Base-by-base conservation (phyloP, 2,888 invertebrate species). In the Eupithecia vulgata region DNA sequence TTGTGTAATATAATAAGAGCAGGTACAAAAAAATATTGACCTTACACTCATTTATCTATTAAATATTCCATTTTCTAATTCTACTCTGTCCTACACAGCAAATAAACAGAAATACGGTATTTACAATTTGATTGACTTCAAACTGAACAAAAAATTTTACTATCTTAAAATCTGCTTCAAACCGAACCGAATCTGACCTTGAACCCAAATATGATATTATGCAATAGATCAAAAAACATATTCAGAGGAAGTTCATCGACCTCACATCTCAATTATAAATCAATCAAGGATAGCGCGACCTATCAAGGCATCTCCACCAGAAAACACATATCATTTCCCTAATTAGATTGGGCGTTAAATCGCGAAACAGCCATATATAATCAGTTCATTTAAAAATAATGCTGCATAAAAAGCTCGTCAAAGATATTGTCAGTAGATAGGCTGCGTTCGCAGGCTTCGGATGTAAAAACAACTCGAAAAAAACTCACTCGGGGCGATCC, bases 291-390 rank as follows among this genome's bases (percentile, higher is more conserved):
- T 89, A 91, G 87, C 83, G 79, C 84, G 83, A 72, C 76, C 79
- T 87, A 88, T 88, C 88, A 78, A 79, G 82, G 81, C 81, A 88
- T 89, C 86, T 87, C 85, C 80, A 84, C 79, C 83, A 87, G 85
- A 93, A 93, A 93, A 92, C 92, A 93, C 94, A 94, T 94, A 94
- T 94, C 93, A 93, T 94, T 94, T 94, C 88, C 93, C 91, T 94
- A 94, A 94, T 94, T 93, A 93, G 92, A 94, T 94, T 93, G 94
- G 93, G 94, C 94, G 94, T 93, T 93, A 94, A 94, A 94, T 94
- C 93, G 93, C 92, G 90, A 92, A 93, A 93, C 93, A 91, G 90
- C 90, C 93, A 93, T 94, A 92, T 93, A 94, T 93, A 94, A 94
- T 93, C 93, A 91, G 94, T 93, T 92, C 93, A 92, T 93, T 92